Evolutionary conservation across 2,797 vertebrate species (phyloP), one percentile per base, ranked within the genome.

Genomic region (Lagothrix lagotricha): DNA sequence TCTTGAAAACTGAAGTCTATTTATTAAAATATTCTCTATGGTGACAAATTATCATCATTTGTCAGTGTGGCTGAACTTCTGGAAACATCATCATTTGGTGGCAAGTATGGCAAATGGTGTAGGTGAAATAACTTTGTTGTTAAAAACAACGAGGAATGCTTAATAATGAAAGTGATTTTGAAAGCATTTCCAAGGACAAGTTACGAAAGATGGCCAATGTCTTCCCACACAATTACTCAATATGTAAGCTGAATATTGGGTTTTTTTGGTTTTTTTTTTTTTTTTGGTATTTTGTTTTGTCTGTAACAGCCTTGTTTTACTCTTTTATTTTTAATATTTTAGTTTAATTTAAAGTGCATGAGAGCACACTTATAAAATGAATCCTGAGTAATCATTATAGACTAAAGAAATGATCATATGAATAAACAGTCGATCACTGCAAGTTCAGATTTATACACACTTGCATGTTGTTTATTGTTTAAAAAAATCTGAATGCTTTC

Each of bases 321-420:
- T 75, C 17, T 72, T 33, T 87, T 46, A 36, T 94, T 80, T 88
- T 92, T 52, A 90, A 46, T 90, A 52, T 88, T 96, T 96, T 91
- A 80, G 50, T 90, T 93, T 80, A 54, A 70, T 36, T 52, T 90
- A 24, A 95, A 85, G 13, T 90, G 0, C 22, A 50, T 46, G 9
- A 77, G 12, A 80, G 30, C 5, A 67, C 17, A 70, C 28, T 90
- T 91, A 87, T 58, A 93, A 89, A 89, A 48, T n/a, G 19, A 36
- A 77, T 57, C n/a, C 33, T 41, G 54, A 85, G 24, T 19, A 75
- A 48, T 50, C 11, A 20, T 57, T 64, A 57, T 12, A 94, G n/a
- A 67, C 39, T 64, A 85, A 94, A 67, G 20, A 76, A 77, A 50
- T 79, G 52, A 92, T 80, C 82, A 52, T 54, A 41, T n/a, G 41